These are phyloP conservation scores for Scaptomyza montana DNA, from an alignment of 1,140 invertebrate species.

Conservation along the genomic window DNA sequence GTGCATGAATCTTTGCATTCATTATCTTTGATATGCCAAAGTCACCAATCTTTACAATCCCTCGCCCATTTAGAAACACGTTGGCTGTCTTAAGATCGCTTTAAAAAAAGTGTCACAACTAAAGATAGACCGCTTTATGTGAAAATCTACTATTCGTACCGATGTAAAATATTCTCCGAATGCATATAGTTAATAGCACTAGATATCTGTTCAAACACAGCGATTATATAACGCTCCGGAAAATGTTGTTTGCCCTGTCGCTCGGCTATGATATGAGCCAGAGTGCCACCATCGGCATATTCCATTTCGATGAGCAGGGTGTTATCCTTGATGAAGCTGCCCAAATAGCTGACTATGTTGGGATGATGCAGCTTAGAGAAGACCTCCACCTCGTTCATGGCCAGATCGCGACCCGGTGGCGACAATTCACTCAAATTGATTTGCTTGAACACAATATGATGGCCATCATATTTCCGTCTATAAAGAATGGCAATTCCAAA, in stretches of 20 bases:
- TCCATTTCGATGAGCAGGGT: constrained; percentile 92
- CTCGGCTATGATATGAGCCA: constrained; percentile 87
- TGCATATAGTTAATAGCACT: constrained; percentile 90
- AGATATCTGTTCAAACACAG: constrained; percentile 89
- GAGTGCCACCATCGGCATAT: constrained; percentile 90
- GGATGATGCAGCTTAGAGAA: constrained; percentile 90
- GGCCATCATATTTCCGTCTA: constrained; percentile 87
- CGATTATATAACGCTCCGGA: constrained; percentile 87
- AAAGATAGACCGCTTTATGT: neutral
- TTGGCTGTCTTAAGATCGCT: constrained; percentile 92
- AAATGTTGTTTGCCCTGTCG: constrained; percentile 80
- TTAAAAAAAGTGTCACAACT: neutral
- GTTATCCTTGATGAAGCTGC: constrained; percentile 90
- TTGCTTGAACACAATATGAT: constrained; percentile 90
- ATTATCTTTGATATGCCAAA: constrained; percentile 93
- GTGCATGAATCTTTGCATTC: constrained; percentile 88
- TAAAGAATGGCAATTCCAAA: constrained; percentile 91
- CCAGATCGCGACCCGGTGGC: constrained; percentile 87
- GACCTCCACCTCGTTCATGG: constrained; percentile 91
- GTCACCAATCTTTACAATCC: constrained; percentile 89
- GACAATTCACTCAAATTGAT: constrained; percentile 90
- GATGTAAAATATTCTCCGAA: constrained; percentile 89
- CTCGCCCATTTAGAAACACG: constrained; percentile 89
- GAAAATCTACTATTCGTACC: constrained; percentile 82
- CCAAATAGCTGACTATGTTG: constrained; percentile 90